Percentiles rank a stretch among this genome's conserved stretches.
phyloP scores from a whole-genome alignment of 2,113 vertebrate genomes.

The Gopherus flavomarginatus region DNA sequence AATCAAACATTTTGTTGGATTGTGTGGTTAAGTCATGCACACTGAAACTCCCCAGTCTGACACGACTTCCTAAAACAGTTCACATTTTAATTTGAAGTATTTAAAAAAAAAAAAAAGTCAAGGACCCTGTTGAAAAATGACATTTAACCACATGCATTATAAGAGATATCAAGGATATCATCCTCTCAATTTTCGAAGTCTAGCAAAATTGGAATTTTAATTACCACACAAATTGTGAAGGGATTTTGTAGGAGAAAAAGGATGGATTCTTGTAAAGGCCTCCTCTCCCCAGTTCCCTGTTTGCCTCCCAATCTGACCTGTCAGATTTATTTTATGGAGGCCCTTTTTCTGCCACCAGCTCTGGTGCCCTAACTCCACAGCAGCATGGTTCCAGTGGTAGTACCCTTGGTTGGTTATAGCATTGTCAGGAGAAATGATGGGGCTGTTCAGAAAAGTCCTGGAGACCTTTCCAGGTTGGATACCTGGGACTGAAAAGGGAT shows the following conservation, averaged over 20 bases:
- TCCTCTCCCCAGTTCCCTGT: not conserved
- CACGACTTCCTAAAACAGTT: not conserved
- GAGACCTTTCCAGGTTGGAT: not conserved
- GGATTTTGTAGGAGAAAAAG: not conserved
- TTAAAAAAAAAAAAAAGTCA: not conserved
- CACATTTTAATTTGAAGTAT: not conserved
- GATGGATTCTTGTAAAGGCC: not conserved
- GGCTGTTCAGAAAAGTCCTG: not conserved
- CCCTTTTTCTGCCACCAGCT: not conserved
- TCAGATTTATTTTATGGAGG: not conserved
- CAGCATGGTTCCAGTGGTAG: not conserved
- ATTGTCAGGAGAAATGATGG: not conserved
- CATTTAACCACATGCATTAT: not conserved
- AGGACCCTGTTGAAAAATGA: not conserved
- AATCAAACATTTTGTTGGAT: not conserved
- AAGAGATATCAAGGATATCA: not conserved
- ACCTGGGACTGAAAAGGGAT: not conserved
- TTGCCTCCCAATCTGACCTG: not conserved
- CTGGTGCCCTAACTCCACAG: not conserved
- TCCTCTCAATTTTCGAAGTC: not conserved
- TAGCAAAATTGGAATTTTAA: not conserved
- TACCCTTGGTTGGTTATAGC: not conserved
- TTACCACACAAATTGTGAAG: not conserved
- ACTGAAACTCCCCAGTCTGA: not conserved
- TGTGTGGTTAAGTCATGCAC: not conserved